phyloP scores from a whole-genome alignment of 2,797 vertebrate species.

The Intellagama lesueurii region DNA sequence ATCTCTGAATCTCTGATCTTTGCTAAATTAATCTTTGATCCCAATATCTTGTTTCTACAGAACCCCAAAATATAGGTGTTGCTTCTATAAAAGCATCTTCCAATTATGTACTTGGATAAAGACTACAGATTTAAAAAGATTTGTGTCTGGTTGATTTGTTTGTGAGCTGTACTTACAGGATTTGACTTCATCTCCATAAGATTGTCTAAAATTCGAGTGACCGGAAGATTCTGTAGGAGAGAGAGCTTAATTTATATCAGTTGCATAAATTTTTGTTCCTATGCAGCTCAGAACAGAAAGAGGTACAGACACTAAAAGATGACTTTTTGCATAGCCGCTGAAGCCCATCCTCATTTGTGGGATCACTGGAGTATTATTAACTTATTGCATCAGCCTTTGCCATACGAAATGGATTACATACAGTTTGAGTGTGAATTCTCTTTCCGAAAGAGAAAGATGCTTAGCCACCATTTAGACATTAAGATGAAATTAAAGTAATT shows the following conservation, averaged over 20 bases:
- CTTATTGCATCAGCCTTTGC: background rate
- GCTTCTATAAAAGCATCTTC: too few relatives aligned
- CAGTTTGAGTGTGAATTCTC: background rate
- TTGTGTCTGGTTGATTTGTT: background rate
- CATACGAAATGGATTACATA: background rate
- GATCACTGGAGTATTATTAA: too few relatives aligned
- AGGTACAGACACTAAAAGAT: slow-evolving; percentile 6
- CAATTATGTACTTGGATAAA: too few relatives aligned
- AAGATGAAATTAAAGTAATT: background rate
- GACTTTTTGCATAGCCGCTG: background rate
- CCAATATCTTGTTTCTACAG: background rate
- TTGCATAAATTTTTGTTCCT: slow-evolving; percentile 27
- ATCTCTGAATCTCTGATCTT: background rate
- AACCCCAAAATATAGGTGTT: background rate
- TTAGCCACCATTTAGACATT: background rate
- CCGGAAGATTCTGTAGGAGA: slow-evolving; percentile 90
- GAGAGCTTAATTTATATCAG: slow-evolving; percentile 27
- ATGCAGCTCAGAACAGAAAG: slow-evolving; percentile 6
- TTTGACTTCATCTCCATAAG: slow-evolving; percentile 99
- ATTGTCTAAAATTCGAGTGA: slow-evolving; percentile 94
- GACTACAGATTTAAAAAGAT: background rate
- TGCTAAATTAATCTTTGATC: background rate
- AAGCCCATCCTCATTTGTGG: background rate
- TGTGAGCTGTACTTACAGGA: slow-evolving; percentile 85
- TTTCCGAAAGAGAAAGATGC: background rate